Percentiles rank a stretch among this genome's conserved stretches.
phyloP scores from a whole-genome alignment of 2,113 vertebrate genomes.

The Cariama cristata region DNA sequence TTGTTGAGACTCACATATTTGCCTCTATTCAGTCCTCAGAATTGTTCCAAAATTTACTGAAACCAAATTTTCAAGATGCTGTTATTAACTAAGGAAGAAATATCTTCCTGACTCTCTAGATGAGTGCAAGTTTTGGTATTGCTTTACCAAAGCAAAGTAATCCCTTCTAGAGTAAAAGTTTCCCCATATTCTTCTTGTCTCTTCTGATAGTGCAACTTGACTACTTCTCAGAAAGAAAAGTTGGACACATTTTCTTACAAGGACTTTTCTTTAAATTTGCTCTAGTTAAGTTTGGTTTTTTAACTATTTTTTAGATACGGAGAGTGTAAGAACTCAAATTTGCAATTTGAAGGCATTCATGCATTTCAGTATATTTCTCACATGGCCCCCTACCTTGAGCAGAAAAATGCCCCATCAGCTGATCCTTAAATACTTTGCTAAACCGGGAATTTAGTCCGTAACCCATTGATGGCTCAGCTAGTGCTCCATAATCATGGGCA shows the following conservation, averaged over 20 bases:
- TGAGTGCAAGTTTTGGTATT: not conserved
- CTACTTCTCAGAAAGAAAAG: not conserved
- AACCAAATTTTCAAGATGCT: not conserved
- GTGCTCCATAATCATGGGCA: not conserved
- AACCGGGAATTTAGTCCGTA: not conserved
- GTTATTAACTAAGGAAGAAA: not conserved
- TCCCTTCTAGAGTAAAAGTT: not conserved
- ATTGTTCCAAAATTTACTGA: not conserved
- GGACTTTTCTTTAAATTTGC: not conserved
- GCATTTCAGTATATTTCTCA: not conserved
- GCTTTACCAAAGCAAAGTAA: not conserved
- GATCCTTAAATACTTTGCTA: not conserved
- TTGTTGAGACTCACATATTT: not conserved
- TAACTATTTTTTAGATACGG: accelerated
- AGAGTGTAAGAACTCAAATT: not conserved
- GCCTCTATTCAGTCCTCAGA: not conserved
- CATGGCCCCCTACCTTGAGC: not conserved
- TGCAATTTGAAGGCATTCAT: not conserved
- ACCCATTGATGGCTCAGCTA: not conserved
- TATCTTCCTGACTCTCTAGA: not conserved
- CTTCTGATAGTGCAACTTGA: not conserved
- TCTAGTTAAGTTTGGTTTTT: not conserved
- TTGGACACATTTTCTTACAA: not conserved
- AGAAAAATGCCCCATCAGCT: not conserved
- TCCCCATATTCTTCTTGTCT: not conserved